Percentiles rank a stretch among this genome's conserved stretches.
Conservation (phyloP, 2,888 invertebrate species). For the Agrochola macilenta region DNA sequence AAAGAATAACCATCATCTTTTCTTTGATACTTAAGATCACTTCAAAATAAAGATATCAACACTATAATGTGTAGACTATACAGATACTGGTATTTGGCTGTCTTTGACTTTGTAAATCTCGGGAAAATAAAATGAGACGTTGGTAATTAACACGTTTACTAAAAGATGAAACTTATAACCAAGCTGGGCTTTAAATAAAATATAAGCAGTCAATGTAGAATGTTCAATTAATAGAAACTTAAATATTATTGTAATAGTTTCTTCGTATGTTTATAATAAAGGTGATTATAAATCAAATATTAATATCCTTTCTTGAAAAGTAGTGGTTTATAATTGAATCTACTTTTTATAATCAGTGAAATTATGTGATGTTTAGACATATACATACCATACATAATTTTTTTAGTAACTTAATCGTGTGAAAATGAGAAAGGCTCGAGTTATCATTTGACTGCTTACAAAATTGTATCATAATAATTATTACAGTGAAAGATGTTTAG, state of each 20-base stretch:
- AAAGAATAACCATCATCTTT: background rate
- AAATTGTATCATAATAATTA: constrained; percentile 1
- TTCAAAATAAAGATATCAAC: constrained; percentile 19
- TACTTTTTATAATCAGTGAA: constrained; percentile 23
- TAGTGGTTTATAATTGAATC: constrained; percentile 22
- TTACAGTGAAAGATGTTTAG: constrained; percentile 3
- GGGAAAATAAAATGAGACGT: constrained; percentile 9
- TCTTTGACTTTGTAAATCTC: constrained; percentile 27
- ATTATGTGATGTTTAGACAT: constrained; percentile 20
- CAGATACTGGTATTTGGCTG: constrained; percentile 38
- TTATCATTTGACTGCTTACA: constrained; percentile 25
- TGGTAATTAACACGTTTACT: constrained; percentile 24
- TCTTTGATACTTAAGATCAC: constrained; percentile 17
- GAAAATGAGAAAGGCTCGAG: constrained; percentile 34
- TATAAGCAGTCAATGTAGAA: constrained; percentile 67
- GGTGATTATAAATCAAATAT: constrained; percentile 46
- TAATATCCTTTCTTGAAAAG: constrained; percentile 21
- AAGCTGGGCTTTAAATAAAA: constrained; percentile 73
- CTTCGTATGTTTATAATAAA: constrained; percentile 37
- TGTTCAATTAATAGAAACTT: constrained; percentile 72
- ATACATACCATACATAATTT: background rate
- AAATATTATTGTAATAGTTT: constrained; percentile 32
- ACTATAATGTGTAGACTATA: constrained; percentile 1
- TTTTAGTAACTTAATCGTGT: constrained; percentile 18
- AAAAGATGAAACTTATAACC: constrained; percentile 50